Evolutionary conservation across 2,888 invertebrate genomes (phyloP).

Genomic region (Conops quadrifasciatus): DNA sequence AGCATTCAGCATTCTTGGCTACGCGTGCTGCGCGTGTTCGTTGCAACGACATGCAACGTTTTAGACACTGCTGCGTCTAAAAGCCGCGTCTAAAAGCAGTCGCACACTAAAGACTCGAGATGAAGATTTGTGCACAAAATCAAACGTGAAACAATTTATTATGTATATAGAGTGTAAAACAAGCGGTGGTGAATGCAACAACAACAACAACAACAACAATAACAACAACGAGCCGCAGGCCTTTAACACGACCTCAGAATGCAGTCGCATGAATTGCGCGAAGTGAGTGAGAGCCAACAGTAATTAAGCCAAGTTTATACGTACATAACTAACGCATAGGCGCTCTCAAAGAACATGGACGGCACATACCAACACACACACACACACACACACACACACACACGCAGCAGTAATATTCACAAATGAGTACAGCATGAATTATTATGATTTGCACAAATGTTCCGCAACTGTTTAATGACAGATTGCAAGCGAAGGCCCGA

Average conservation of each 20-base stretch:
- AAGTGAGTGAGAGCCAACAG: constrained; percentile 25
- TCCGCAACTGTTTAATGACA: constrained; percentile 60
- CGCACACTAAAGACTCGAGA: no score
- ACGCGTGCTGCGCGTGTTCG: no score
- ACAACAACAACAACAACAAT: constrained; percentile 33
- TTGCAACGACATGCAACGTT: no score
- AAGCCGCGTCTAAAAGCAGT: no score
- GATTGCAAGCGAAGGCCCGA: constrained; percentile 53
- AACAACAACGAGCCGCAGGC: constrained; percentile 35
- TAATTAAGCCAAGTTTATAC: constrained; percentile 31
- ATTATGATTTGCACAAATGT: constrained; percentile 60
- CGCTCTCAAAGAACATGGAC: neutral
- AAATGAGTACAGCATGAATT: constrained; percentile 60
- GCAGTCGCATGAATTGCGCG: constrained; percentile 29
- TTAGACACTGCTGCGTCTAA: no score
- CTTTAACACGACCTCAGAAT: constrained; percentile 16
- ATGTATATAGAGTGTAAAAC: no score
- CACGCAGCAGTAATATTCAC: no score
- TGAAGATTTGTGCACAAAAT: no score
- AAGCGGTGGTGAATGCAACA: neutral
- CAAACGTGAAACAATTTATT: no score
- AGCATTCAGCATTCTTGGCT: no score
- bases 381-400: neutral
- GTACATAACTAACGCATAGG: neutral
- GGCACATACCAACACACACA: neutral